Base-by-base conservation (phyloP, 1,140 invertebrate genomes). In the Venustaconcha ellipsiformis region DNA sequence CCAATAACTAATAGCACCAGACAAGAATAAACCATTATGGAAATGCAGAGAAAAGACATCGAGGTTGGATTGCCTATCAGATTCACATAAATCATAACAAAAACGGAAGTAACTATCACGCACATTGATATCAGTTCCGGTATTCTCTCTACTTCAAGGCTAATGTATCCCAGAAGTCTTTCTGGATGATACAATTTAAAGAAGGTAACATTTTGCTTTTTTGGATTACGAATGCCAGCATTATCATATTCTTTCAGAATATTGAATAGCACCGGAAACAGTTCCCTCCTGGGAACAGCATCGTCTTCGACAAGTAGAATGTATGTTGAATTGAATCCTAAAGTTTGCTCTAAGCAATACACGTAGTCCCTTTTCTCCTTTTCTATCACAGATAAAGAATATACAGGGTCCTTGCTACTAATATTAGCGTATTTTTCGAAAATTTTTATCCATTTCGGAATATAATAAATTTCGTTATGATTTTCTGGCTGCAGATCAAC, bases 281-380 rank as follows among this genome's bases (percentile, higher is more conserved):
- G 23, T 12, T 75, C 67, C 13, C 14, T n/a, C 30, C 48, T 37
- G 14, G 73, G 67, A 18, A 75, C 18, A 15, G 73, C 55, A 37
- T 75, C 73, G 23, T 75, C 73, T 65, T 75, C 73, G 14, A 70
- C 59, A 57, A 75, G n/a, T 37, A 75, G 20, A 3, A 63, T 14
- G 65, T 63, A 70, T 20, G 73, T 56, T 20, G 62, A 14, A 57
- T 75, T 75, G 37, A 64, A 56, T 57, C 62, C 55, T 13, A 75
- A 68, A 48, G 60, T 48, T 20, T 75, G 69, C 17, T 75, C 15
- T 20, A 75, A 14, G 48, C 73, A 75, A 62, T 69, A 75, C 20
- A 75, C 59, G 30, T 75, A 75, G 55, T 75, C 73, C n/a, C 57
- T 58, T n/a, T 64, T 69, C 17, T 75, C 73, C 48, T 75, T 75